Percentiles rank a stretch among this genome's conserved stretches.
These are phyloP conservation scores for Agonum fuliginosum DNA, from an alignment of 2,888 invertebrate genomes.

Conservation along the genomic window DNA sequence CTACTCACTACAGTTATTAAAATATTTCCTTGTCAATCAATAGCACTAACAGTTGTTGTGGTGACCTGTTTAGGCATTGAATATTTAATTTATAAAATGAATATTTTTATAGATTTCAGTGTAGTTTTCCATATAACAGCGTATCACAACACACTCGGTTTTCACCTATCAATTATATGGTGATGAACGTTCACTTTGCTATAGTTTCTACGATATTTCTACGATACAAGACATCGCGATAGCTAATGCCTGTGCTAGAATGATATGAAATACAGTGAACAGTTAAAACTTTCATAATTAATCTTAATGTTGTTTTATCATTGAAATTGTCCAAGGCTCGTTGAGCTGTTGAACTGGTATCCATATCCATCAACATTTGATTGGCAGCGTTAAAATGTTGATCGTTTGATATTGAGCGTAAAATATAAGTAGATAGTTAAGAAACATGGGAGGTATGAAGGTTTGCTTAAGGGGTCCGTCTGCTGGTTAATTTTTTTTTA, in stretches of 20 bases:
- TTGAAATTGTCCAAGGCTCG: too few species aligned
- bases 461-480: too few species aligned
- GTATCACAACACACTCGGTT: background rate
- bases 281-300: constrained; percentile 1
- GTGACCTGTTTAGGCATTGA: background rate
- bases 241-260: background rate
- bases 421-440: too few species aligned
- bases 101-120: background rate
- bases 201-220: constrained; percentile 31
- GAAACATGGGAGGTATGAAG: too few species aligned
- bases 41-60: too few species aligned
- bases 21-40: background rate
- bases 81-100: constrained; percentile 16
- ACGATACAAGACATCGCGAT: background rate
- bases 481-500: too few species aligned
- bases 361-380: too few species aligned
- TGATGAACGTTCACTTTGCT: constrained; percentile 15
- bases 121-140: background rate
- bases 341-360: too few species aligned
- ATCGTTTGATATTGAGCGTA: too few species aligned
- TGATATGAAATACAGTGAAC: constrained; percentile 5
- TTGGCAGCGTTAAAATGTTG: too few species aligned
- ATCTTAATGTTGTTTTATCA: background rate
- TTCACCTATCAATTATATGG: constrained; percentile 27
- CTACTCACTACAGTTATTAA: too few species aligned